Evolutionary conservation across 92 coral and sea anemone genomes (phyloP).

Genomic region (Porites rus): DNA sequence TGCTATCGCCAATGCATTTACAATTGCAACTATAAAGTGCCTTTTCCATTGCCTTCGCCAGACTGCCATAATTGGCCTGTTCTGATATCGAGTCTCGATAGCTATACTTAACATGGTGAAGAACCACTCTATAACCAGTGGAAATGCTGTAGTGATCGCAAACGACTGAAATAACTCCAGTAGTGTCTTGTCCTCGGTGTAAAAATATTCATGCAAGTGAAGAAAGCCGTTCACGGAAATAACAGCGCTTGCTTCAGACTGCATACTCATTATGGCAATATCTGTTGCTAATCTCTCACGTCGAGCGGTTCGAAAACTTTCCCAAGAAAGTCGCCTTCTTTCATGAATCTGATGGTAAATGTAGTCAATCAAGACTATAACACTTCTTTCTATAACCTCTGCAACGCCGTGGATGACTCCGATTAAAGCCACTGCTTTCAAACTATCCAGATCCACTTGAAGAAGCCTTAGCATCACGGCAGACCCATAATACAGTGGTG

Average conservation of each 20-base stretch:
- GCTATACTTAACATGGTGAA: background rate
- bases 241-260: slow-evolving; percentile 11
- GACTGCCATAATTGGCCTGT: no score
- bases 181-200: background rate
- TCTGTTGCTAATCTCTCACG: slow-evolving; percentile 5
- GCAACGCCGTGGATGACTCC: background rate
- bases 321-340: no score
- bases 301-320: no score
- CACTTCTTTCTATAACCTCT: no score
- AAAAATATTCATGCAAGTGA: slow-evolving; percentile 3
- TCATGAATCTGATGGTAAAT: no score
- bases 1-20: no score
- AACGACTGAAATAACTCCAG: slow-evolving; percentile 8
- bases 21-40: no score
- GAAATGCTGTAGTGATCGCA: background rate
- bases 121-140: background rate
- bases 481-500: slow-evolving; percentile 1
- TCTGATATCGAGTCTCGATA: no score
- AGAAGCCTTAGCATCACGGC: background rate
- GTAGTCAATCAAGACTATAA: no score
- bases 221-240: slow-evolving; percentile 25
- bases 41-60: no score
- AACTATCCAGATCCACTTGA: background rate
- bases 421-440: background rate
- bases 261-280: slow-evolving; percentile 26